Evolutionary conservation across 1,140 invertebrate genomes (phyloP).

Genomic region (Pygmarrhopalites habei): DNA sequence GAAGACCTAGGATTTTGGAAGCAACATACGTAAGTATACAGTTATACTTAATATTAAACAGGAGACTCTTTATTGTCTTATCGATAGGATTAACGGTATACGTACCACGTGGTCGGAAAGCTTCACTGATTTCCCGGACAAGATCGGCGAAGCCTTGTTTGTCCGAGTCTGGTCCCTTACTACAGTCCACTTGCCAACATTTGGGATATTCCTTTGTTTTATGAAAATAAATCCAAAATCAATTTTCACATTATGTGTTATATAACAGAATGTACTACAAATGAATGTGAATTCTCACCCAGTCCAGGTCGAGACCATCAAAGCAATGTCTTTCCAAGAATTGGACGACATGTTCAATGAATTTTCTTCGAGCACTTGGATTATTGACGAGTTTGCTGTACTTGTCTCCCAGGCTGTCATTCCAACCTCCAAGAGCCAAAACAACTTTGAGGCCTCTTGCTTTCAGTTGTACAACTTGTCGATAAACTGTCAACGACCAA

Average conservation of each 20-base stretch:
- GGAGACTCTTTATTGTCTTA: too few species aligned
- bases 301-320: slow-evolving; percentile 49
- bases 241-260: slow-evolving; percentile 2
- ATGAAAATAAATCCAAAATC: too few species aligned
- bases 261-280: too few species aligned
- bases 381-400: slow-evolving; percentile 47
- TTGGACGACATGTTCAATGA: slow-evolving; percentile 44
- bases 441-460: slow-evolving; percentile 51
- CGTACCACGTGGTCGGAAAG: slow-evolving; percentile 62
- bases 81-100: too few species aligned
- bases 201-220: slow-evolving; percentile 59
- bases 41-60: too few species aligned
- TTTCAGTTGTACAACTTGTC: slow-evolving; percentile 52
- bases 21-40: too few species aligned
- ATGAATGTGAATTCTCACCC: too few species aligned
- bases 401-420: slow-evolving; percentile 46
- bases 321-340: slow-evolving; percentile 46
- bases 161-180: slow-evolving; percentile 51
- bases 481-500: too few species aligned
- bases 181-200: slow-evolving; percentile 59
- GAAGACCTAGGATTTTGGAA: too few species aligned
- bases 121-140: slow-evolving; percentile 62
- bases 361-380: slow-evolving; percentile 41
- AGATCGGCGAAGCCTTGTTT: slow-evolving; percentile 60
- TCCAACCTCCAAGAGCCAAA: slow-evolving; percentile 49